Conservation (phyloP, 2,113 vertebrate genomes). For the Macroglossus sobrinus region DNA sequence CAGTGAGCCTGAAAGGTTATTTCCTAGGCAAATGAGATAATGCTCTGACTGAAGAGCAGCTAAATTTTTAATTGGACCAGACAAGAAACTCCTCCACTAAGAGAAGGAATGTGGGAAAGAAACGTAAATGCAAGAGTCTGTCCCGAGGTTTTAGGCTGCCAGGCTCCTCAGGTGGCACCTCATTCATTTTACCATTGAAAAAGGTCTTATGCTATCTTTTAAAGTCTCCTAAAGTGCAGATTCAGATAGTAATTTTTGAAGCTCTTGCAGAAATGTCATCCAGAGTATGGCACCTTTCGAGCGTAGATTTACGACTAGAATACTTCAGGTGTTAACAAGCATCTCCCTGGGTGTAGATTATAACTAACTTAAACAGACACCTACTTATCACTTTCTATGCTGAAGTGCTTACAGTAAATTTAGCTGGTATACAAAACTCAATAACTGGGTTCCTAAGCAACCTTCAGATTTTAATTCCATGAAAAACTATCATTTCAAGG, state of each 20-base stretch:
- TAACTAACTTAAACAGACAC: slow-evolving; percentile 1
- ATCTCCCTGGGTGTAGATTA: background rate
- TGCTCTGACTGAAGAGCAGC: background rate
- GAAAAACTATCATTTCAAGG: slow-evolving; percentile 11
- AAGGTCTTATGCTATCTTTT: background rate
- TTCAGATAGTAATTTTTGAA: background rate
- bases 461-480: background rate
- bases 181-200: background rate
- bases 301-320: background rate
- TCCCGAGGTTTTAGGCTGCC: background rate
- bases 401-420: slow-evolving; percentile 17
- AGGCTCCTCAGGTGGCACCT: rapidly evolving
- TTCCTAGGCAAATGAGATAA: background rate
- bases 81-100: background rate
- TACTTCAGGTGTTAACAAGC: background rate
- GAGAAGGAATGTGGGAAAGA: background rate
- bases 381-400: background rate
- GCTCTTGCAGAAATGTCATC: background rate
- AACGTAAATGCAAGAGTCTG: background rate
- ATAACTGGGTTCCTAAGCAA: slow-evolving; percentile 6
- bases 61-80: background rate
- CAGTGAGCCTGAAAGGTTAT: background rate
- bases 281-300: background rate
- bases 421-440: background rate
- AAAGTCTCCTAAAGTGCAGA: background rate